These are phyloP conservation scores for Calameuta filiformis DNA, from an alignment of 2,888 invertebrate genomes.

Conservation along the genomic window DNA sequence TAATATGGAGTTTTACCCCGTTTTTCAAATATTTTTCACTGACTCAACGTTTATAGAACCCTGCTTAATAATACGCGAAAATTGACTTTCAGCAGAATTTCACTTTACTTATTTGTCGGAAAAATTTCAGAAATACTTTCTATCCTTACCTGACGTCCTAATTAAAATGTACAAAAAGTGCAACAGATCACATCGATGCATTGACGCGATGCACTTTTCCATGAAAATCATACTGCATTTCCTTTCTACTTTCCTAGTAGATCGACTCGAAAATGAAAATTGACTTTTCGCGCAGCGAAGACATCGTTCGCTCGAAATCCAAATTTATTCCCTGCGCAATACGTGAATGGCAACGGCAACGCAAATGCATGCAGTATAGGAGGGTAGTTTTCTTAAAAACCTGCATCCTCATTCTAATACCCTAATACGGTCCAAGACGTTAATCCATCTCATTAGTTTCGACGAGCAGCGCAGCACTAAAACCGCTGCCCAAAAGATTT, in stretches of 20 bases:
- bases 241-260: neutral
- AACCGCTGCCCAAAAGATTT: conserved; percentile 2
- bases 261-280: neutral
- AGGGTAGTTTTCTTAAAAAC: conserved; percentile 9
- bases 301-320: neutral
- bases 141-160: neutral
- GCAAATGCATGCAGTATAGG: neutral
- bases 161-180: neutral
- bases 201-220: neutral
- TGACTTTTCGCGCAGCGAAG: neutral
- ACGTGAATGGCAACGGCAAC: neutral
- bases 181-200: neutral
- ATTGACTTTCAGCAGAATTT: neutral
- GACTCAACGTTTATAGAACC: neutral
- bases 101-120: neutral
- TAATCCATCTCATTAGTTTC: conserved; percentile 49
- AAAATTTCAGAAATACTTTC: neutral
- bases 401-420: conserved; percentile 24
- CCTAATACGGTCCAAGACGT: conserved; percentile 46
- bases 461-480: conserved; percentile 17
- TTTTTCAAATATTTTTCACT: neutral
- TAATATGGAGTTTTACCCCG: neutral
- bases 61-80: neutral
- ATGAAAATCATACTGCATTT: neutral
- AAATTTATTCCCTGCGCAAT: neutral